Base-by-base conservation (phyloP, 2,888 invertebrate genomes). In the Euplexia lucipara region DNA sequence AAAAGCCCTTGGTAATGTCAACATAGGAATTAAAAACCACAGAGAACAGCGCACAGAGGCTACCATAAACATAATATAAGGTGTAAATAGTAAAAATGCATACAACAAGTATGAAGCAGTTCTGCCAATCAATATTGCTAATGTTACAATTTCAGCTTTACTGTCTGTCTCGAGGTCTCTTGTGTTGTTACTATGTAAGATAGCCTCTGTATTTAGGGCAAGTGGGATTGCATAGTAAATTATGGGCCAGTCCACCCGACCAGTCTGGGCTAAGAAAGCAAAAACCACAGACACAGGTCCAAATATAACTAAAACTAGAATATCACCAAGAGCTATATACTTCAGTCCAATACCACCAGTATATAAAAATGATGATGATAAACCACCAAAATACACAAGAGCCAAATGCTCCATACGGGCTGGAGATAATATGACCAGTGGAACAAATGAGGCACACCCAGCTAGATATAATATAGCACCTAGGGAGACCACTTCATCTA, bases 271-370 rank as follows among this genome's bases (percentile, higher is more conserved):
- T 95, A 99, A 96, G 87, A 98, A 99, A 3, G 99, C 98, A 93
- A 99, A 99, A 18, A 99, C 96, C 20, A 99, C 99, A 22, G 98
- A 98, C 22, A 99, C 97, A 7, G 99, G 99, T 2, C 99, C 99
- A 92, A 99, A 99, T 86, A 98, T 97, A 67, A 99, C 97, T 85
- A 99, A 96, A 83, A 99, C 98, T 76, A 99, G 95, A 57, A 99
- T 97, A 93, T 99, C 99, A 57, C 99, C 99, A 49, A 99, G 95
- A 3, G 99, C 99, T 83, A 99, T 98, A 88, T 99, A 99, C 91
- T 99, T 99, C 63, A 99, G 96, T 66, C 99, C 99, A 82, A 99
- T 98, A 51, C 99, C 99, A 63, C 99, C 99, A 1, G 99, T 99
- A 86, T 99, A 99, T n/a, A 99, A 95, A 92, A 99, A 99, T 77